A percentile compares a stretch with the other conserved stretches of the same genome.
Evolutionary conservation across 2,113 vertebrate species (phyloP).

Genomic region (Phasianus colchicus): DNA sequence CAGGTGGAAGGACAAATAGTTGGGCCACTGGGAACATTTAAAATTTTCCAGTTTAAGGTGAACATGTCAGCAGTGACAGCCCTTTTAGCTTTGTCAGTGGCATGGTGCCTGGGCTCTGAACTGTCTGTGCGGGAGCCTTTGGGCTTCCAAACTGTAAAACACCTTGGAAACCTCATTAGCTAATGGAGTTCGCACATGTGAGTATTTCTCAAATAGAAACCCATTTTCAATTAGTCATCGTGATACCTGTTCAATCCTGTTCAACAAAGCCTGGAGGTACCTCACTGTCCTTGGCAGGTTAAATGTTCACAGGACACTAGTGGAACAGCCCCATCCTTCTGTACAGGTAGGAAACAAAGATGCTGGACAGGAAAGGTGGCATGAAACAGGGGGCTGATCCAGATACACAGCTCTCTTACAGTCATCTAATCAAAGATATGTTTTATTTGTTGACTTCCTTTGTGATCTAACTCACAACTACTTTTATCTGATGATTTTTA

Average conservation of each 20-base stretch:
- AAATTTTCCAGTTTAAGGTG: constrained; percentile 78
- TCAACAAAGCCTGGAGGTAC: background rate
- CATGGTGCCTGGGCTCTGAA: background rate
- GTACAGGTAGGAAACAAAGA: background rate
- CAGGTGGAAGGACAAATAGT: constrained; percentile 78
- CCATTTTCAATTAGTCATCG: background rate
- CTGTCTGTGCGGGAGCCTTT: background rate
- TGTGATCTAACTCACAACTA: background rate
- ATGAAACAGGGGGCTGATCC: background rate
- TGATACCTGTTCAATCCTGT: background rate
- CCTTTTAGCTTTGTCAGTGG: constrained; percentile 33
- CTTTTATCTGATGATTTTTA: background rate
- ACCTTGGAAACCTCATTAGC: constrained; percentile 32
- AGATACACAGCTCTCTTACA: background rate
- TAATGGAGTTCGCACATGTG: background rate
- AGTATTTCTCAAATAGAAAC: constrained; percentile 19
- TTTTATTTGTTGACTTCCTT: constrained; percentile 1
- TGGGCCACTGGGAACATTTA: constrained; percentile 77
- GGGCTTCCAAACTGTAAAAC: constrained; percentile 15
- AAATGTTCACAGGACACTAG: background rate
- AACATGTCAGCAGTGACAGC: constrained; percentile 62
- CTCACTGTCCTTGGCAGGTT: background rate
- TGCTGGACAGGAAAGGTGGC: background rate
- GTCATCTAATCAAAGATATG: background rate
- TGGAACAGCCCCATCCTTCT: background rate